Base-by-base conservation (phyloP, 2,113 vertebrate species). In the Hippoglossus stenolepis region DNA sequence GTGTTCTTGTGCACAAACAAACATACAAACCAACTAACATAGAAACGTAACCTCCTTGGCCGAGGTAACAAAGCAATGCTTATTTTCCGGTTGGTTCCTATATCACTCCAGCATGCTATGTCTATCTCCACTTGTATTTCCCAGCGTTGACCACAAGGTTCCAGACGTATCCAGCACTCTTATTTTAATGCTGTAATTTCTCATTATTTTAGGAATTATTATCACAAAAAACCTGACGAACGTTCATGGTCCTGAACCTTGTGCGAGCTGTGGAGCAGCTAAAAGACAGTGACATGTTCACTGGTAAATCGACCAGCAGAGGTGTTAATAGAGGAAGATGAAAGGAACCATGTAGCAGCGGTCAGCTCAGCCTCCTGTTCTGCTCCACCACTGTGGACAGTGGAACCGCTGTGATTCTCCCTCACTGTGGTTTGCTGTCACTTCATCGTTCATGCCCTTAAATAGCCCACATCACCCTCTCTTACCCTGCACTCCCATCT, bases 401-500 rank as follows among this genome's bases (percentile, higher is more conserved):
- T 45, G 75, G 73, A 75, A 35, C 6, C 38, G 61, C 82, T 78
- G 79, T 80, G 77, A 87, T 85, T 84, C 54, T 84, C 84, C 82
- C 83, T 82, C 72, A 70, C 15, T 64, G 80, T 73, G 83, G 71
- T 80, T 85, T 49, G 71, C 83, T 81, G 83, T 80, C 86, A 84
- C 75, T 73, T 82, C 74, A 79, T 70, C 68, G 23, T 45, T 61
- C 56, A 71, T 79, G 74, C 70, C 57, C 77, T 84, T 83, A 76
- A 85, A 84, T 78, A 82, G 82, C 73, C 76, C 53, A 26, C 80
- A 75, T 86, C 88, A 77, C 75, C 82, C 80, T 71, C 61, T 47
- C 23, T 24, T 67, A 38, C 47, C 21, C 63, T 15, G 0, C 58
- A 60, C 24, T 38, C 18, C 20, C 20, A 20, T 56, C 65, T n/a